phyloP scores from a whole-genome alignment of 1,140 invertebrate genomes.

The Hirudo medicinalis region DNA sequence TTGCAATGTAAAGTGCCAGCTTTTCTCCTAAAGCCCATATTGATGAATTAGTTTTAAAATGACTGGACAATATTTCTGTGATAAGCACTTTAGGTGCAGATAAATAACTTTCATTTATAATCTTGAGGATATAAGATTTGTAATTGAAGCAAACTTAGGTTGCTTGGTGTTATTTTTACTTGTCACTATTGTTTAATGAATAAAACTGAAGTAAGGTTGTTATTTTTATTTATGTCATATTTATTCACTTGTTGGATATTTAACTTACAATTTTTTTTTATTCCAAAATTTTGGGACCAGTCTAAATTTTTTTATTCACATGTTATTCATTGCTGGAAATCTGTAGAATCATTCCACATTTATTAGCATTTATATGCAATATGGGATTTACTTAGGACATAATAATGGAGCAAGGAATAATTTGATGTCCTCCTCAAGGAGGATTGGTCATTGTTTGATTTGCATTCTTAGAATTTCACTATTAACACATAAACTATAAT shows the following conservation, averaged over 20 bases:
- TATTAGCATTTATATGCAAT: background rate
- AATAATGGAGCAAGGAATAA: too few relatives aligned
- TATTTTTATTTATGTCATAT: background rate
- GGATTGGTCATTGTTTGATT: background rate
- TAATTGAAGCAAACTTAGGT: background rate
- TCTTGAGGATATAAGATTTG: constrained; percentile 10
- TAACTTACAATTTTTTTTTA: too few relatives aligned
- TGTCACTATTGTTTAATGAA: too few relatives aligned
- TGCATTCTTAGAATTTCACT: background rate
- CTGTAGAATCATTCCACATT: constrained; percentile 22
- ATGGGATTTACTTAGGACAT: background rate
- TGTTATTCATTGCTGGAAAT: constrained; percentile 10
- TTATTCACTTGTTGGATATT: too few relatives aligned
- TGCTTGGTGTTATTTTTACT: background rate
- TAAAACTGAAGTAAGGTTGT: background rate
- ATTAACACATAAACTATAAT: background rate
- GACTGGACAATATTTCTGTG: background rate
- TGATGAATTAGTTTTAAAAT: background rate
- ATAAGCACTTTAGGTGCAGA: background rate
- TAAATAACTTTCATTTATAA: constrained; percentile 7
- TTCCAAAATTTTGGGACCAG: too few relatives aligned
- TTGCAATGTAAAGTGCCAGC: too few relatives aligned
- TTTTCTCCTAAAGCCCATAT: background rate
- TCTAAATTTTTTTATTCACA: too few relatives aligned
- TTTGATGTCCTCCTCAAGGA: too few relatives aligned